Percentiles rank a stretch among this genome's conserved stretches.
phyloP scores from a whole-genome alignment of 1,140 invertebrate species.

The Phthorimaea operculella region DNA sequence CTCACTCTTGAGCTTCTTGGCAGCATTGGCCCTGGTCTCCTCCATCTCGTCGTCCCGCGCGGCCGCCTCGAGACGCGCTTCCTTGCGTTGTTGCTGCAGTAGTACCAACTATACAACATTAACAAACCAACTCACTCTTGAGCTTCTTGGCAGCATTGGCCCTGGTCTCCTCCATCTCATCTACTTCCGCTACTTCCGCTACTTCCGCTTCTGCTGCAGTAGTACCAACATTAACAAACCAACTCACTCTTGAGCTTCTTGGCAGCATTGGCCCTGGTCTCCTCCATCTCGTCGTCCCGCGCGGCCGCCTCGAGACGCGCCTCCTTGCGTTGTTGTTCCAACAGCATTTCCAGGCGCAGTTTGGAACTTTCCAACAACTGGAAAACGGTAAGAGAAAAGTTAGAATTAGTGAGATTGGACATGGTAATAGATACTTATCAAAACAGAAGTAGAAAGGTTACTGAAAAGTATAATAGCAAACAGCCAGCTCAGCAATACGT shows the following conservation, averaged over 20 bases:
- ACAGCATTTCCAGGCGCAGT: constrained; percentile 88
- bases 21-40: constrained; percentile 85
- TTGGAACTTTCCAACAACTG: constrained; percentile 88
- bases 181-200: too few species aligned
- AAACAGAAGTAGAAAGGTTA: too few species aligned
- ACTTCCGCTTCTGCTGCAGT: too few species aligned
- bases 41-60: constrained; percentile 94
- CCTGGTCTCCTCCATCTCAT: too few species aligned
- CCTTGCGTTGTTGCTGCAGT: constrained; percentile 90
- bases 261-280: constrained; percentile 84
- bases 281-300: constrained; percentile 93
- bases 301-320: constrained; percentile 87
- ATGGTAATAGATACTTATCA: too few species aligned
- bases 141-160: too few species aligned
- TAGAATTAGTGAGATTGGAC: too few species aligned
- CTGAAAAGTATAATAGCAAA: too few species aligned
- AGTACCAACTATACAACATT: too few species aligned
- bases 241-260: constrained; percentile 87
- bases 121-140: too few species aligned
- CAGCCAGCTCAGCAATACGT: too few species aligned
- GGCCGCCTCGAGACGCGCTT: constrained; percentile 86
- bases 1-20: constrained; percentile 93
- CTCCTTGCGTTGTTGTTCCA: constrained; percentile 92
- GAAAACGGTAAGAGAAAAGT: background rate
- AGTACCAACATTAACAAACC: too few species aligned